Evolutionary conservation across 1,140 invertebrate species (phyloP), one percentile per base, ranked within the genome.

Genomic region (Drosophila athabasca): DNA sequence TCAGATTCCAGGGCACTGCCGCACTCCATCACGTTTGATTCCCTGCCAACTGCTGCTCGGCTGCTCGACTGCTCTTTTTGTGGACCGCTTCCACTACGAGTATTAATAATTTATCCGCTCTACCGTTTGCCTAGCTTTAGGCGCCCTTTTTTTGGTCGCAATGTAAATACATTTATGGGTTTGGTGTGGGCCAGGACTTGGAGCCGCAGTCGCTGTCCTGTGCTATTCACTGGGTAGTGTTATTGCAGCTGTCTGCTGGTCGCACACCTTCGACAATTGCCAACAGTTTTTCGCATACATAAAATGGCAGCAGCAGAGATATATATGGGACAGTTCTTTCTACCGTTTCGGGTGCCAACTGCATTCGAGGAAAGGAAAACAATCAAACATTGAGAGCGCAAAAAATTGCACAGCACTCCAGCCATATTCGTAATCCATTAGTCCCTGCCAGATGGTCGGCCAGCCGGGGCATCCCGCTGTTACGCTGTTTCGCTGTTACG

Each of bases 391-490:
- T 81, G 68, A 67, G 62, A 48, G 59, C 46, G 54, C 68, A 60
- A 73, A 84, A 84, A 80, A 59, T 29, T 60, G 74, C 55, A 64
- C 73, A 65, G 39, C 48, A 53, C 79, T 31, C 41, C 57, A 61
- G 70, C 66, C 68, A 85, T 73, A 68, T 71, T 79, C 81, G 85
- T 85, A 85, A 85, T 85, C 77, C 77, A 85, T 85, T 83, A 83
- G 66, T 64, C 73, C 81, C 57, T 73, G 75, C 79, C 79, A 83
- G 75, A 50, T 79, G 68, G 79, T 59, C 65, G 31, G n/a, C 29
- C 65, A 24, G n/a, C 24, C 22, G 65, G 15, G 54, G 31, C 35
- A 1, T 8, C 24, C 24, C 24, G 24, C 24, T 26, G 24, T 26
- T 26, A 26, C 24, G 24, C 24, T 26, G 24, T 5, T 26, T 5